Base-by-base conservation (phyloP, 2,888 invertebrate species). In the Watsonalla cultraria region DNA sequence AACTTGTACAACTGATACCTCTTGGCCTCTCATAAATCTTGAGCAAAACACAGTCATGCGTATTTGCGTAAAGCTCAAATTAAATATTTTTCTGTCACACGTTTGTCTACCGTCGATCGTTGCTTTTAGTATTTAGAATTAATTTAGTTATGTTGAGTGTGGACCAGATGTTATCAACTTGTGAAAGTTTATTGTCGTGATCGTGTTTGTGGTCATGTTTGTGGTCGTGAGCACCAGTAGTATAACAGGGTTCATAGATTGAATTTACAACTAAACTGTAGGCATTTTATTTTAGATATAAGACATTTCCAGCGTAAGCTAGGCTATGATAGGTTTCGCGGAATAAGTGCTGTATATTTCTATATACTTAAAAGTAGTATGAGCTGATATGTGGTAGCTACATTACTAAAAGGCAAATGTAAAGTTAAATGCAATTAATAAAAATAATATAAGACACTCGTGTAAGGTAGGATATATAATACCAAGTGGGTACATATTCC, bases 181-280 rank as follows among this genome's bases (percentile, higher is more conserved):
- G 54, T 57, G 55, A 56, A 52, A 42, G 42, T 58, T 63, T 55
- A 56, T 51, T 57, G 51, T n/a, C n/a, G n/a, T n/a, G n/a, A n/a
- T n/a, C n/a, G 58, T 54, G 42, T 33, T 34, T 24, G 24, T 63
- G 55, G 69, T n/a, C n/a, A n/a, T 35, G 39, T 51, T 55, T 58
- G 53, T 63, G 55, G 69, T 65, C 65, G 59, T 60, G 67, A 66
- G 70, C 73, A 73, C 72, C 66, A 60, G 47, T 70, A 68, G 67
- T 67, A 65, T 69, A 72, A 69, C 66, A 67, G 66, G 65, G 55
- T 54, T 39, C 48, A 48, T 54, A 54, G 47, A 33, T 39, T 51
- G 46, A 37, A 53, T 24, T 11, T 47, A 49, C 33, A 47, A 52
- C 37, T 45, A 13, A 8, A 14, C 11, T 48, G 9, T 49, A 15